These are phyloP conservation scores for Drosophila greeni DNA, from an alignment of 2,888 invertebrate genomes.

Conservation along the genomic window DNA sequence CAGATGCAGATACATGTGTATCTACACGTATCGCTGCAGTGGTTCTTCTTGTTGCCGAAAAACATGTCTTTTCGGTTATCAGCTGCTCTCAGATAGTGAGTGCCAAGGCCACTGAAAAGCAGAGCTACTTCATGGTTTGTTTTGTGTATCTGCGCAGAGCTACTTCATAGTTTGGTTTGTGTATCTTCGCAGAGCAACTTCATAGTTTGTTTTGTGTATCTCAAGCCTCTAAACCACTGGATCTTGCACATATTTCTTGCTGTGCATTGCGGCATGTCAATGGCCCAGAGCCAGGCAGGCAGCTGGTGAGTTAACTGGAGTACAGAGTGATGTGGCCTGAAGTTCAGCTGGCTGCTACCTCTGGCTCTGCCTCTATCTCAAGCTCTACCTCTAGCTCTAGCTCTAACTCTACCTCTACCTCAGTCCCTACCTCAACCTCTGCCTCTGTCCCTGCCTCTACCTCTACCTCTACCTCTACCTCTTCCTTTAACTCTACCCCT, in stretches of 20 bases:
- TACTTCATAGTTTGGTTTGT: no score
- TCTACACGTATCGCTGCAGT: constrained; percentile 43
- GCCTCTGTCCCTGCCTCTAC: no score
- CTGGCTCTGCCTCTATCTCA: no score
- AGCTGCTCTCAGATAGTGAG: background rate
- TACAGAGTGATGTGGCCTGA: background rate
- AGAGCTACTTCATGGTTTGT: background rate
- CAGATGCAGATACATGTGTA: constrained; percentile 58
- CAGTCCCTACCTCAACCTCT: no score
- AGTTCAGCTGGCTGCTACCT: constrained; percentile 10
- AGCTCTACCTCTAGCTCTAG: no score
- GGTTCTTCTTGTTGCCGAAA: constrained; percentile 20
- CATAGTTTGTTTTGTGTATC: background rate
- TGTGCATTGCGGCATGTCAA: constrained; percentile 25
- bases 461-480: no score
- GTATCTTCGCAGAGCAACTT: background rate
- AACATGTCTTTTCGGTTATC: constrained; percentile 4
- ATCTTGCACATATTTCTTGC: background rate
- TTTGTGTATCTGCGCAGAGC: background rate
- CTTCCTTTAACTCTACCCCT: no score
- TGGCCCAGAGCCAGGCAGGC: constrained; percentile 27
- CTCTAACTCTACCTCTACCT: no score
- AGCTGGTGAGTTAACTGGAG: constrained; percentile 9
- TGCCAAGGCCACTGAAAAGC: background rate
- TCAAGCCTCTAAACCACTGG: background rate